Evolutionary conservation across 2,888 invertebrate genomes (phyloP), one percentile per base, ranked within the genome.

Genomic region (Blera fallax): DNA sequence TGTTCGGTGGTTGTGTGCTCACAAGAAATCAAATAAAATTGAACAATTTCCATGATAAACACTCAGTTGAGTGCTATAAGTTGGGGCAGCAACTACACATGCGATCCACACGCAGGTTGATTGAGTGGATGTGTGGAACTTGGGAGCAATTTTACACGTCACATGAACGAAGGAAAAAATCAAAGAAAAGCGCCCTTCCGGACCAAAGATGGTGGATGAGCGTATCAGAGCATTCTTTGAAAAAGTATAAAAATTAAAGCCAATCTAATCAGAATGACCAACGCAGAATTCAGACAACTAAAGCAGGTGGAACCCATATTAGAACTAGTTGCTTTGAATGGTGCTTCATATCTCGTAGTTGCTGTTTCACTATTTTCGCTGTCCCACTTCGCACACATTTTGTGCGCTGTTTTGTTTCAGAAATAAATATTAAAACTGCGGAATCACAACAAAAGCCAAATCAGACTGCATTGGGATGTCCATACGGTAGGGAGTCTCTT

Each of bases 21-120:
- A 62, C n/a, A 85, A 77, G 85, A 77, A 81, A 85, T 85, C 85
- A 85, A 85, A 85, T 81, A 85, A 85, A 81, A 81, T 85, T 85
- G 76, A 85, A 85, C 62, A 77, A 43, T 81, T 85, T 85, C 67
- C 72, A 77, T 85, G 85, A 85, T 81, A 81, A 85, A 85, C 76
- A 77, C 81, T 85, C 85, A 85, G 85, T 85, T 85, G 85, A 85
- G 81, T 67, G 77, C 34, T 65, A 81, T 77, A 73, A 77, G 85
- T 81, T 85, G 85, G 58, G 76, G 72, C 72, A 81, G 76, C 85
- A 85, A 81, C 81, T 76, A 81, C 85, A 76, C 56, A 80, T 80
- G 29, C 50, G 80, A 52, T 74, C 84, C 65, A 85, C 84, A 80
- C 78, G 60, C 78, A 79, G 45, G 79, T 64, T 37, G 72, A 64